Evolutionary conservation across 2,888 invertebrate species (phyloP).

Genomic region (Pseudoips prasinana): DNA sequence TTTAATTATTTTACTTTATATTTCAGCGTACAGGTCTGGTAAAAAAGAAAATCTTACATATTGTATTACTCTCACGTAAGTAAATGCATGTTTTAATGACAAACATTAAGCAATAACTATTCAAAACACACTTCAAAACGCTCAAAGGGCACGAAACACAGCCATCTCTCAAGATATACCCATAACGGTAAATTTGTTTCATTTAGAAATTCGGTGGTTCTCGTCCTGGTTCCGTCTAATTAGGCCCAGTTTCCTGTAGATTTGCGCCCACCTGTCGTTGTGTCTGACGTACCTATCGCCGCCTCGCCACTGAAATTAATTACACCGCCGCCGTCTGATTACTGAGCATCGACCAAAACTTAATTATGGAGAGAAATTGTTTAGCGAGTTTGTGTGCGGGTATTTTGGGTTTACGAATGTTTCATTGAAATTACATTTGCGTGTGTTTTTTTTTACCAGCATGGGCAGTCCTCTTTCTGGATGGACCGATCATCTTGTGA

Average conservation of each 20-base stretch:
- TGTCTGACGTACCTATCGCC: conserved; percentile 68
- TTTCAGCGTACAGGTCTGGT: no score
- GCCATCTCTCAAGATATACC: no score
- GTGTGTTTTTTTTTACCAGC: no score
- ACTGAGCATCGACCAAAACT: conserved; percentile 52
- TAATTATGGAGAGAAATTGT: conserved; percentile 60
- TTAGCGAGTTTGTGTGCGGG: conserved; percentile 47
- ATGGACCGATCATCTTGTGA: no score
- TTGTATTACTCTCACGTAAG: no score
- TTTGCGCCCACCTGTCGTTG: conserved; percentile 76
- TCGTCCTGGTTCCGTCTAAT: conserved; percentile 48
- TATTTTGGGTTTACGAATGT: conserved; percentile 5
- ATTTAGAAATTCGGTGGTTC: conserved; percentile 24
- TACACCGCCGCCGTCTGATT: conserved; percentile 75
- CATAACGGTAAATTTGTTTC: conserved; percentile 51
- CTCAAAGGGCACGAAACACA: no score
- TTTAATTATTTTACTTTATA: no score
- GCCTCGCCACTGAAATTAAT: conserved; percentile 68
- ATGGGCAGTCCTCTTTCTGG: no score
- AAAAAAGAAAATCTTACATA: no score
- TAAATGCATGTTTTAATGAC: no score
- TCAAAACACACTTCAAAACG: no score
- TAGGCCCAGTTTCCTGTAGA: conserved; percentile 73
- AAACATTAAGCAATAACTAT: no score
- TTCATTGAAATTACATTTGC: neutral